Evolutionary conservation across 2,797 vertebrate genomes (phyloP).

Genomic region (Acomys russatus): DNA sequence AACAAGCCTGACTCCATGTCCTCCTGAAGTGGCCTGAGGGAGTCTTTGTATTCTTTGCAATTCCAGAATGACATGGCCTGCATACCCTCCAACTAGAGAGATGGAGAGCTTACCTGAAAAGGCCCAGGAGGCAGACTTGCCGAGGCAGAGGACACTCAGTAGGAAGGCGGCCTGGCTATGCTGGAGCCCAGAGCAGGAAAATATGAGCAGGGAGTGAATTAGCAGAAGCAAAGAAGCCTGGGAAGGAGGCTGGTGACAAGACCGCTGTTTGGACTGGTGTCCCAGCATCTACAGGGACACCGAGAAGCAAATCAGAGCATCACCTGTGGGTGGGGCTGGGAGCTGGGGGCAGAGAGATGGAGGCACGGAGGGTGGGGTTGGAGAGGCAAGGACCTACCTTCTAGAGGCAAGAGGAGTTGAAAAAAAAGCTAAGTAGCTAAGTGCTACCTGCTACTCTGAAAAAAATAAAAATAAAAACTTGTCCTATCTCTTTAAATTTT

Average conservation of each 20-base stretch:
- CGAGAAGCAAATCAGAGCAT: background rate
- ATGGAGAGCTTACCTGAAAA: background rate
- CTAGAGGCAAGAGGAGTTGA: background rate
- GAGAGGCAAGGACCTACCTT: background rate
- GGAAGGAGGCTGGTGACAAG: fast-evolving
- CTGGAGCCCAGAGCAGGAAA: background rate
- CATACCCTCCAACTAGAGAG: background rate
- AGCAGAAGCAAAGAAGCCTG: no score
- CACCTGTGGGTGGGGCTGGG: background rate
- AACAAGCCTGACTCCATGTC: background rate
- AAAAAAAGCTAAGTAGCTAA: background rate
- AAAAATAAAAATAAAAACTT: background rate
- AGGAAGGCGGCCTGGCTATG: background rate
- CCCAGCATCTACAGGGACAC: background rate
- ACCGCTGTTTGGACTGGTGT: background rate
- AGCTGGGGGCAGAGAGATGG: background rate
- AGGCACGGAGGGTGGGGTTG: background rate
- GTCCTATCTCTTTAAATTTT: background rate
- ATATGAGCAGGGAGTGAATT: background rate
- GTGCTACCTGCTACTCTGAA: background rate
- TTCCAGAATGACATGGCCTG: background rate
- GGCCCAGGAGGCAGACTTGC: background rate
- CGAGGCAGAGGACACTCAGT: background rate
- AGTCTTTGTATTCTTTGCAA: background rate
- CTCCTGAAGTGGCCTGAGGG: background rate